Percentiles rank a stretch among this genome's conserved stretches.
These are phyloP conservation scores for Eurypyga helias DNA, from an alignment of 2,113 vertebrate species.

Conservation along the genomic window DNA sequence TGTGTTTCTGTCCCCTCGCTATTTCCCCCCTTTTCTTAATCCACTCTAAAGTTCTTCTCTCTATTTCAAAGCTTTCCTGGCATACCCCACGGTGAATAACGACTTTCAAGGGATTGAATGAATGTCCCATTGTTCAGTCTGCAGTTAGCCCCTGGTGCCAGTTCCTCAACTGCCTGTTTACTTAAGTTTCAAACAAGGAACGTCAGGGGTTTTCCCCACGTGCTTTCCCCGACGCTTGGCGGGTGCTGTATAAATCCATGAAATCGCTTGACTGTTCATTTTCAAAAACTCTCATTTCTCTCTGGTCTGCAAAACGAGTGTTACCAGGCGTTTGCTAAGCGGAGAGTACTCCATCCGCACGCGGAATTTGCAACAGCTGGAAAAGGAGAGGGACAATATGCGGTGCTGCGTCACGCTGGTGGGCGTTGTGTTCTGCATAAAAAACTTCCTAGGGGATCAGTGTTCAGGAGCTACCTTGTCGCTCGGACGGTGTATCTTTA, in stretches of 20 bases:
- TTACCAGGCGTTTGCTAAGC: not conserved
- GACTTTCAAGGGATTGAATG: not conserved
- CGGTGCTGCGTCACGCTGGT: rapidly evolving
- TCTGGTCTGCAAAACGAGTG: rapidly evolving
- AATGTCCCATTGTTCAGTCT: not conserved
- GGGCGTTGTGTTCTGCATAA: not conserved
- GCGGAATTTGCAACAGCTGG: not conserved
- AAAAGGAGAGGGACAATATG: not conserved
- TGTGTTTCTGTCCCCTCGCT: not conserved
- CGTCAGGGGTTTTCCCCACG: rapidly evolving
- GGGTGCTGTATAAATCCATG: not conserved
- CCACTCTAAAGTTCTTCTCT: not conserved
- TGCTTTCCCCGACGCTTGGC: not conserved
- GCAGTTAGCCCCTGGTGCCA: not conserved
- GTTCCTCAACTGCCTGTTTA: not conserved
- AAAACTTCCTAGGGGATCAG: not conserved
- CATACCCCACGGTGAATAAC: not conserved
- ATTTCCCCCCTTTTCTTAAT: not conserved
- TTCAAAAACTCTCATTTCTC: not conserved
- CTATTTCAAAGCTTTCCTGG: not conserved
- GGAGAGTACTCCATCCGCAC: rapidly evolving
- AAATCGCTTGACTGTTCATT: not conserved
- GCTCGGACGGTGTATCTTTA: not conserved
- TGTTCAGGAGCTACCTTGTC: not conserved
- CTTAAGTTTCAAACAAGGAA: not conserved